Evolutionary conservation across 2,113 vertebrate genomes (phyloP).

Genomic region (Pseudolaguvia tuberculata): DNA sequence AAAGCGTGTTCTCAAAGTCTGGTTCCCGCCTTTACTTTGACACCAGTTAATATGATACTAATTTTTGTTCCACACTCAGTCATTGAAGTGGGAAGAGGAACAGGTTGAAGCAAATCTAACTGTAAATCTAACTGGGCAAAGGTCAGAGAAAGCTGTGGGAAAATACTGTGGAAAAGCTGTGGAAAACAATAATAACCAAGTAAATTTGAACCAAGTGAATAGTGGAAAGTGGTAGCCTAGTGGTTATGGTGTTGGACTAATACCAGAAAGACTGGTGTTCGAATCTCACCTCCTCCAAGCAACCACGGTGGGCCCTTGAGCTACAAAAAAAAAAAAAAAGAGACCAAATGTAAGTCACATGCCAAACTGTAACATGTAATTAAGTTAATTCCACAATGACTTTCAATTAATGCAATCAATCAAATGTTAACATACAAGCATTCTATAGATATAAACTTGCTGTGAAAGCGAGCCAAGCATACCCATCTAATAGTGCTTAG

Average conservation of each 20-base stretch:
- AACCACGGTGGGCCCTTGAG: too few species aligned
- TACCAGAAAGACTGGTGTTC: too few species aligned
- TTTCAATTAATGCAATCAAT: background rate
- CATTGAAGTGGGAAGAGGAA: constrained; percentile 1
- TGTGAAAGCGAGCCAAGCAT: background rate
- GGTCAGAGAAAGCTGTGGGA: constrained; percentile 12
- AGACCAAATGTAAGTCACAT: too few species aligned
- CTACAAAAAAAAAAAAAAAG: too few species aligned
- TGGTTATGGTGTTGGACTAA: too few species aligned
- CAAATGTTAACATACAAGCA: background rate
- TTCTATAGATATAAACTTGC: background rate
- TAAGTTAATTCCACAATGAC: too few species aligned
- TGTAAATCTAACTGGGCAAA: constrained; percentile 16
- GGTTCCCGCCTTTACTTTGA: too few species aligned
- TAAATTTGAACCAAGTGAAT: constrained; percentile 15
- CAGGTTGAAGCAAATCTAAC: constrained; percentile 14
- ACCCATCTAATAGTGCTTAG: background rate
- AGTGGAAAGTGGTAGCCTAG: too few species aligned
- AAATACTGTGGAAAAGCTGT: constrained; percentile 15
- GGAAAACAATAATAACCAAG: constrained; percentile 7
- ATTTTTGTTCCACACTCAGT: constrained; percentile 11
- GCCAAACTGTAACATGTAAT: too few species aligned
- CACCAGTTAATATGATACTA: constrained; percentile 1
- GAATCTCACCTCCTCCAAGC: too few species aligned
- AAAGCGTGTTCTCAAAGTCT: too few species aligned